These are phyloP conservation scores for Vombatus ursinus DNA, from an alignment of 2,113 vertebrate genomes.

Conservation along the genomic window DNA sequence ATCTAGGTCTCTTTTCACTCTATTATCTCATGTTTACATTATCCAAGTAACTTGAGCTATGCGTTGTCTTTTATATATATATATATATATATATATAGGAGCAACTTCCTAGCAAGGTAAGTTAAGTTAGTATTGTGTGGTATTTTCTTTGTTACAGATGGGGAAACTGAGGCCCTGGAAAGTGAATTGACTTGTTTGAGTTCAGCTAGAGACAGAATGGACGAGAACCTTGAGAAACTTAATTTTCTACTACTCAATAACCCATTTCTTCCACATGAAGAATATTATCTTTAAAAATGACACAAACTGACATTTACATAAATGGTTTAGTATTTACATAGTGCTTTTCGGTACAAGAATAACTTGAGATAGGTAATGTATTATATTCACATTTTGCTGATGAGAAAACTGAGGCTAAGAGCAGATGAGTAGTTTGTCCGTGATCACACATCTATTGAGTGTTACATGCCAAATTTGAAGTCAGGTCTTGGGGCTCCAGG, in stretches of 20 bases:
- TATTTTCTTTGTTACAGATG: neutral
- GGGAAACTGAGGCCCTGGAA: neutral
- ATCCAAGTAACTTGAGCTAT: neutral
- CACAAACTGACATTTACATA: neutral
- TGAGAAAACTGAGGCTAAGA: slow-evolving; percentile 25
- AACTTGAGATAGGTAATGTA: neutral
- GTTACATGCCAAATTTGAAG: neutral
- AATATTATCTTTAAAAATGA: neutral
- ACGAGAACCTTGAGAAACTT: neutral
- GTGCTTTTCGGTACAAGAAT: neutral
- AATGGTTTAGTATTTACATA: neutral
- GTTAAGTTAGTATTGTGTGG: neutral
- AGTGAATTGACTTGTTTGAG: neutral
- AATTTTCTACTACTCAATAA: neutral
- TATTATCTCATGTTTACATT: neutral
- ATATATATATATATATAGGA: neutral
- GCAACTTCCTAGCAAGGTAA: neutral
- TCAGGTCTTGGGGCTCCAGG: neutral
- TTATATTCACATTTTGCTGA: neutral
- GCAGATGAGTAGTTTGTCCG: neutral
- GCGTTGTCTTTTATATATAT: neutral
- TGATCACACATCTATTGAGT: slow-evolving; percentile 2
- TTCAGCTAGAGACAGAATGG: neutral
- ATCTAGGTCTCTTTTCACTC: neutral
- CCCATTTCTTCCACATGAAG: neutral